Conservation (phyloP, 1,140 invertebrate species). For the Zaprionus kolodkinae region DNA sequence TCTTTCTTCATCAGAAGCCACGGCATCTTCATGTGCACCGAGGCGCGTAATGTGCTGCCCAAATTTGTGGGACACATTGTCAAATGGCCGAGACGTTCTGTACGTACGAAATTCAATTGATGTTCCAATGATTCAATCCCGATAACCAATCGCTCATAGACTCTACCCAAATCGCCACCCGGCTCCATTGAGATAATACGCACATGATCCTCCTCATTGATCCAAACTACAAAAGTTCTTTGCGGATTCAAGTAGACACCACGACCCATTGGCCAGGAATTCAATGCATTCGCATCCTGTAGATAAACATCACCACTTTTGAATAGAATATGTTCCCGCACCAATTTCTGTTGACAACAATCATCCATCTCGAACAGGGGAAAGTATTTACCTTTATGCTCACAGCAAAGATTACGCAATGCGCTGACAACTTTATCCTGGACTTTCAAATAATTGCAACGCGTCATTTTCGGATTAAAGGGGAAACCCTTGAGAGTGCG, state of each 20-base stretch:
- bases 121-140: constrained; percentile 96
- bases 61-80: constrained; percentile 99
- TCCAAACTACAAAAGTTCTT: constrained; percentile 98
- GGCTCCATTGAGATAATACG: constrained; percentile 99
- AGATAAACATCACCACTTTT: constrained; percentile 93
- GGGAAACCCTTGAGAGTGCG: constrained; percentile 95
- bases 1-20: constrained; percentile 93
- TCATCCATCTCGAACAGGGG: constrained; percentile 97
- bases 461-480: constrained; percentile 97
- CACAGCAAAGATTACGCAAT: constrained; percentile 90
- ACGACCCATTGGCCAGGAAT: constrained; percentile 95
- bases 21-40: constrained; percentile 98
- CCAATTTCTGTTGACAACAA: constrained; percentile 94
- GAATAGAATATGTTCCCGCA: constrained; percentile 98
- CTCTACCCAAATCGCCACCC: constrained; percentile 95
- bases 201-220: constrained; percentile 98
- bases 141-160: constrained; percentile 94
- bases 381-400: constrained; percentile 96
- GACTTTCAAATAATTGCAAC: constrained; percentile 96
- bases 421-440: constrained; percentile 92
- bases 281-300: constrained; percentile 92
- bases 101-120: constrained; percentile 93
- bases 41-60: constrained; percentile 98
- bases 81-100: constrained; percentile 96
- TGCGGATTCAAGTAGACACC: constrained; percentile 66